Conservation (phyloP, 2,113 vertebrate genomes). For the Hemiprocne comata region DNA sequence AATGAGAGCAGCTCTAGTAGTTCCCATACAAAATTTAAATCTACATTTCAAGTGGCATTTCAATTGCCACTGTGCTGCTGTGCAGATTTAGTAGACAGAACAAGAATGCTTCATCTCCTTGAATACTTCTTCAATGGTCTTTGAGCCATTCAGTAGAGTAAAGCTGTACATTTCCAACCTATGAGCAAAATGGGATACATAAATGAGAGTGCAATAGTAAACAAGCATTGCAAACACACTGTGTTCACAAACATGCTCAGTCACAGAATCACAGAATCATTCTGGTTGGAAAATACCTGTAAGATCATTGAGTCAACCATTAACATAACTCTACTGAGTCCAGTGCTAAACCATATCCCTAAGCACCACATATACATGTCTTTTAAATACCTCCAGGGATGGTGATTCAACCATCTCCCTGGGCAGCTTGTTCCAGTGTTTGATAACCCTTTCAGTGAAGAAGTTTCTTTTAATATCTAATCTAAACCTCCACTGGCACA, state of each 20-base stretch:
- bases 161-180: neutral
- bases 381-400: no score
- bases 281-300: no score
- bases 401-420: no score
- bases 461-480: no score
- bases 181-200: neutral
- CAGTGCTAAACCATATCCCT: no score
- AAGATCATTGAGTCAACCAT: no score
- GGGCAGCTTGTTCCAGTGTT: no score
- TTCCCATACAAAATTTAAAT: neutral
- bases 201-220: neutral
- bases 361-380: no score
- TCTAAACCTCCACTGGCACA: no score
- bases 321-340: no score
- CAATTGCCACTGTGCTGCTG: neutral
- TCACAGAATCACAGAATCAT: neutral
- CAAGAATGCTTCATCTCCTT: neutral
- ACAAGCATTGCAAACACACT: neutral
- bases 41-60: neutral
- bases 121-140: neutral
- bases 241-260: neutral
- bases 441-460: no score
- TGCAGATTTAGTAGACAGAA: neutral
- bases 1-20: neutral
- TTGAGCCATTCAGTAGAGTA: neutral